Conservation (phyloP, 2,888 invertebrate species). For the Oxystoma pomonae region DNA sequence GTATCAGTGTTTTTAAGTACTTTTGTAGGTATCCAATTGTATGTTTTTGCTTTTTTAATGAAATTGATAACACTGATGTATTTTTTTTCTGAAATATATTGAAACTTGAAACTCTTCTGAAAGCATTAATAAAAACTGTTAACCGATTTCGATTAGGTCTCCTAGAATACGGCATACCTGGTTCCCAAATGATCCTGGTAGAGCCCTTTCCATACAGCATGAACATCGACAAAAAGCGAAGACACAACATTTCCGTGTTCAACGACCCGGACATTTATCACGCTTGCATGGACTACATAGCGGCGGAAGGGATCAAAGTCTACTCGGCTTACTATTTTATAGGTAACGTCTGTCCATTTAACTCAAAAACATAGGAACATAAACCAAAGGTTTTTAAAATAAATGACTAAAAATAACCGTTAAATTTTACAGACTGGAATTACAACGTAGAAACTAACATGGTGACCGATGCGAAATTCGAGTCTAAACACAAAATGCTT, state of each 20-base stretch:
- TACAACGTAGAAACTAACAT: constrained; percentile 37
- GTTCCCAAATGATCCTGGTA: constrained; percentile 57
- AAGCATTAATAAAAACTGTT: too few species aligned
- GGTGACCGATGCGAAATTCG: constrained; percentile 47
- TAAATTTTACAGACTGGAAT: constrained; percentile 55
- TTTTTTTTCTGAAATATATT: too few species aligned
- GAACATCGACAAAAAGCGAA: constrained; percentile 29
- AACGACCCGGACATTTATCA: constrained; percentile 52
- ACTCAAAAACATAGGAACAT: too few species aligned
- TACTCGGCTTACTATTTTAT: constrained; percentile 54
- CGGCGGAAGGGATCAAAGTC: constrained; percentile 45
- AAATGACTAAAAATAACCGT: too few species aligned
- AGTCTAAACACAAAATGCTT: constrained; percentile 48
- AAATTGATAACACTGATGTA: too few species aligned
- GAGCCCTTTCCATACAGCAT: constrained; percentile 48
- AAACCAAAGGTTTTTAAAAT: too few species aligned
- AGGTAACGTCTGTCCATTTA: too few species aligned
- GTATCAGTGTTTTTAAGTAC: too few species aligned
- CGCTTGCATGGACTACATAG: constrained; percentile 38
- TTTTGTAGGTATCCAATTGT: too few species aligned
- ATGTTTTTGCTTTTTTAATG: too few species aligned
- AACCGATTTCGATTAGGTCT: too few species aligned
- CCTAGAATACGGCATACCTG: constrained; percentile 55
- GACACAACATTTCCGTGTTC: constrained; percentile 36
- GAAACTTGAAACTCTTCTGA: too few species aligned